Conservation (phyloP, 2,888 invertebrate species). For the Crematogaster levior region DNA sequence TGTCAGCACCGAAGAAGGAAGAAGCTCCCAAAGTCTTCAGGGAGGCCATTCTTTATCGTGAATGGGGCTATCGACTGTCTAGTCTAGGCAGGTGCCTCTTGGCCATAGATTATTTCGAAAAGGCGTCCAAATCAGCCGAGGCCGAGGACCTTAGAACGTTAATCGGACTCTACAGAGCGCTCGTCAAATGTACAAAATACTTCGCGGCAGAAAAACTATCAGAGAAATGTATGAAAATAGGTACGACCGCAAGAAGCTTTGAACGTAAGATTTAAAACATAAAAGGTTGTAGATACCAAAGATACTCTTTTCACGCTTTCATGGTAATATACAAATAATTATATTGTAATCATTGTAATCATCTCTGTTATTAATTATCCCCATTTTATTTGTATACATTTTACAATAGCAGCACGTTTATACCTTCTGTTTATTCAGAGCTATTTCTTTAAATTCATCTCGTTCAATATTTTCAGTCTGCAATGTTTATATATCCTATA, state of each 20-base stretch:
- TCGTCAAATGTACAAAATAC: slow-evolving; percentile 76
- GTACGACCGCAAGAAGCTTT: slow-evolving; percentile 62
- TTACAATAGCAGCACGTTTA: no score
- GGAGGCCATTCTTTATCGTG: slow-evolving; percentile 77
- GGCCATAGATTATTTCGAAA: slow-evolving; percentile 76
- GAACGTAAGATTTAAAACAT: not conserved
- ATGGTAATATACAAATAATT: not conserved
- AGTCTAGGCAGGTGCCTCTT: slow-evolving; percentile 63
- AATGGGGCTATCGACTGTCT: slow-evolving; percentile 79
- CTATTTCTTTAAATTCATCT: not conserved
- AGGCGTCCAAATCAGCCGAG: slow-evolving; percentile 71
- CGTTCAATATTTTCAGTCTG: not conserved
- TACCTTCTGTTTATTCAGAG: not conserved
- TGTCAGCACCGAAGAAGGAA: slow-evolving; percentile 57
- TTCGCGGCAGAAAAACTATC: slow-evolving; percentile 73
- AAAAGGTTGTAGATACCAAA: not conserved
- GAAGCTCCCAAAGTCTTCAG: slow-evolving; percentile 69
- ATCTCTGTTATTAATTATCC: not conserved
- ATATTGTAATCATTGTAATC: not conserved
- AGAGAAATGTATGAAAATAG: slow-evolving; percentile 76
- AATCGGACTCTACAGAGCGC: slow-evolving; percentile 74
- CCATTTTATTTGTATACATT: not conserved
- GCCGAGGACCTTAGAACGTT: slow-evolving; percentile 74
- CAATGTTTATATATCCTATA: not conserved
- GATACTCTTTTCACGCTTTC: not conserved